Percentiles rank a stretch among this genome's conserved stretches.
Conservation (phyloP, 2,888 invertebrate genomes). For the Brenthis daphne region DNA sequence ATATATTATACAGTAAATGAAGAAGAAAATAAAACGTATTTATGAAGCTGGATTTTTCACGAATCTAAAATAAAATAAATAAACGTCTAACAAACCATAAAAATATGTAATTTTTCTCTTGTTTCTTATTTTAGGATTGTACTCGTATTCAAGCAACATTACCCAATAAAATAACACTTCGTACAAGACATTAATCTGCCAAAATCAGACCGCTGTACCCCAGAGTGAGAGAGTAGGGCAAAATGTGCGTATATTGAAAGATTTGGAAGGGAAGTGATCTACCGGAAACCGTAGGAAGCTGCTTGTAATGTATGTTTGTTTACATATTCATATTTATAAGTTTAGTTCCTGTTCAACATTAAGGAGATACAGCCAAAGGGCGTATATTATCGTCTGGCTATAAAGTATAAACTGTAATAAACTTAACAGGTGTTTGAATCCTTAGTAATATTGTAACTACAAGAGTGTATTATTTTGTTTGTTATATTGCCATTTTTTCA, state of each 20-base stretch:
- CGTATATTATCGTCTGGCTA: too few relatives aligned
- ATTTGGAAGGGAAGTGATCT: slow-evolving; percentile 42
- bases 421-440: too few relatives aligned
- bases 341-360: too few relatives aligned
- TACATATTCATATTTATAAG: too few relatives aligned
- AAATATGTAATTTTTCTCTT: slow-evolving; percentile 11
- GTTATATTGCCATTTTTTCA: too few relatives aligned
- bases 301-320: background rate
- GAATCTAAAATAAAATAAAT: background rate
- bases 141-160: slow-evolving; percentile 30
- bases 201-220: slow-evolving; percentile 44
- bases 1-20: too few relatives aligned
- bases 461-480: too few relatives aligned
- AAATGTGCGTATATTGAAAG: slow-evolving; percentile 71
- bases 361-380: too few relatives aligned
- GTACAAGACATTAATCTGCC: slow-evolving; percentile 41
- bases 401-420: too few relatives aligned
- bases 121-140: slow-evolving; percentile 12
- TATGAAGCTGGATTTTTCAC: too few relatives aligned
- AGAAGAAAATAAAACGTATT: too few relatives aligned
- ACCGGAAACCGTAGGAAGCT: background rate
- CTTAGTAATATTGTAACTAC: too few relatives aligned
- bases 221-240: slow-evolving; percentile 58
- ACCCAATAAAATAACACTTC: slow-evolving; percentile 36
- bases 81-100: slow-evolving; percentile 5